Evolutionary conservation across 2,888 invertebrate genomes (phyloP).

Genomic region (Mechanitis messenoides): DNA sequence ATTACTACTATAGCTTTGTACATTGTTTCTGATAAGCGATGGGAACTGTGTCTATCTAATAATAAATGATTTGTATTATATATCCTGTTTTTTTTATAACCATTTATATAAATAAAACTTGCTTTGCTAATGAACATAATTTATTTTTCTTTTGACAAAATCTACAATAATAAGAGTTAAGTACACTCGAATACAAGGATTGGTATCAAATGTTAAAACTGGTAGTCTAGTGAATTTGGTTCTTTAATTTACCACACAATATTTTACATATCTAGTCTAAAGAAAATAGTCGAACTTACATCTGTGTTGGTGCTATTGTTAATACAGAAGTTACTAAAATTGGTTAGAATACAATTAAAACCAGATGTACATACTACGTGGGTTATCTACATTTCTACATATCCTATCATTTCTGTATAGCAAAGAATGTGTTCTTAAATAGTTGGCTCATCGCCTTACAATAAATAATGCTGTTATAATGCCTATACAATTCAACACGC

Average conservation of each 20-base stretch:
- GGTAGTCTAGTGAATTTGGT: slow-evolving; percentile 69
- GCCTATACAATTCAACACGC: slow-evolving; percentile 35
- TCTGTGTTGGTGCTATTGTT: slow-evolving; percentile 22
- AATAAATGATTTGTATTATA: slow-evolving; percentile 84
- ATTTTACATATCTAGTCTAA: slow-evolving; percentile 43
- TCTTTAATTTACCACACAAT: slow-evolving; percentile 65
- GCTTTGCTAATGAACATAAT: slow-evolving; percentile 71
- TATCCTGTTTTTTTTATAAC: slow-evolving; percentile 43
- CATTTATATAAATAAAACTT: slow-evolving; percentile 35
- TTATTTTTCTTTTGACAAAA: slow-evolving; percentile 73
- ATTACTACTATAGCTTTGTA: slow-evolving; percentile 82
- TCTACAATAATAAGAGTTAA: slow-evolving; percentile 73
- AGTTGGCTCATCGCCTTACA: slow-evolving; percentile 53
- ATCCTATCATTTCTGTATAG: slow-evolving; percentile 44
- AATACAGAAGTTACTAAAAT: slow-evolving; percentile 22
- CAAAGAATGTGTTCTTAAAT: slow-evolving; percentile 42
- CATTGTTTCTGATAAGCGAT: slow-evolving; percentile 83
- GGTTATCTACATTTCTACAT: slow-evolving; percentile 74
- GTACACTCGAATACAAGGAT: slow-evolving; percentile 75
- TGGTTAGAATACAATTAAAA: slow-evolving; percentile 27
- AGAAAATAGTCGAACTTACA: slow-evolving; percentile 35
- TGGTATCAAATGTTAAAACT: slow-evolving; percentile 75
- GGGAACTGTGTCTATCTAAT: slow-evolving; percentile 84
- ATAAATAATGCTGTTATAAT: slow-evolving; percentile 56
- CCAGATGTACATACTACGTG: slow-evolving; percentile 45